Conservation (phyloP, 2,797 vertebrate species). For the Onychomys torridus region DNA sequence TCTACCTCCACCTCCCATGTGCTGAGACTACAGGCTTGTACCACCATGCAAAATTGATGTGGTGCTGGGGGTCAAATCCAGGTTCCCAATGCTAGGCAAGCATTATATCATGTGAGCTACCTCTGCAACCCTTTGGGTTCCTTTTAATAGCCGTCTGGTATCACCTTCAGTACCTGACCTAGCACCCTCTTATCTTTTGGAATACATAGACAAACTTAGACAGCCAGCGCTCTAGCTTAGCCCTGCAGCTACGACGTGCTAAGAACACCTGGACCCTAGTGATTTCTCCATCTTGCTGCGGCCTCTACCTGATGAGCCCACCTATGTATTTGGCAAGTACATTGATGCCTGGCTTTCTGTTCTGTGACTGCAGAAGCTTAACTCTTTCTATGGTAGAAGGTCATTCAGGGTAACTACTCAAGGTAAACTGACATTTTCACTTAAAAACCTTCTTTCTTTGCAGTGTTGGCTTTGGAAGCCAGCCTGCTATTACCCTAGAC, state of each 20-base stretch:
- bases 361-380: neutral
- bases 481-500: neutral
- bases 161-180: neutral
- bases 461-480: neutral
- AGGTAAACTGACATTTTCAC: slow-evolving; percentile 29
- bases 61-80: neutral
- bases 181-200: neutral
- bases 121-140: neutral
- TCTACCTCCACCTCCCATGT: neutral
- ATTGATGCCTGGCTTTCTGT: neutral
- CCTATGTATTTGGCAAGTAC: neutral
- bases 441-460: neutral
- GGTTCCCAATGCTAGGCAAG: neutral
- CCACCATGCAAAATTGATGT: neutral
- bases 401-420: neutral
- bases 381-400: neutral
- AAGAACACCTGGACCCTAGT: neutral
- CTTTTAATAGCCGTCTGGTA: neutral
- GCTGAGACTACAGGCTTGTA: neutral
- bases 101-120: neutral
- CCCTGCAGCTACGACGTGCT: neutral
- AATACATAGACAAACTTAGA: neutral
- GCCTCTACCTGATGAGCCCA: neutral
- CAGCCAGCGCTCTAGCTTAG: neutral
- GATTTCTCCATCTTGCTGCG: neutral